A percentile compares a stretch with the other conserved stretches of the same genome.
Evolutionary conservation across 2,888 invertebrate genomes (phyloP).

Genomic region (Hirtodrosophila cameraria): DNA sequence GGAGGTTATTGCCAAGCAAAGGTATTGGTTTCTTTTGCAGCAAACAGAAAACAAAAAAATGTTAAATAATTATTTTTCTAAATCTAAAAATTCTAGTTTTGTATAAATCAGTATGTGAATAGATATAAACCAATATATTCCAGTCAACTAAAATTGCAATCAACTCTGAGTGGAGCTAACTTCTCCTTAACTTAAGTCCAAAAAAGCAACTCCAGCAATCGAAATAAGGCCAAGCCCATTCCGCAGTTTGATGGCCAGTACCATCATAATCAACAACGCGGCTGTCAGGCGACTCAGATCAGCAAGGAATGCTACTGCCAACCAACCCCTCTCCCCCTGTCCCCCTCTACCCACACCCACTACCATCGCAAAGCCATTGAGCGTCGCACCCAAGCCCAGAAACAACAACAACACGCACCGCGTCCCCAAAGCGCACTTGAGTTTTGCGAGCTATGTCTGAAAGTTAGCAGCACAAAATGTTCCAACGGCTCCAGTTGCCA

Average conservation of each 20-base stretch:
- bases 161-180: slow-evolving; percentile 24
- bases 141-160: slow-evolving; percentile 35
- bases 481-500: slow-evolving; percentile 50
- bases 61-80: background rate
- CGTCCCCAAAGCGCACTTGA: slow-evolving; percentile 77
- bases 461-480: slow-evolving; percentile 70
- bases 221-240: slow-evolving; percentile 42
- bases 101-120: slow-evolving; percentile 16
- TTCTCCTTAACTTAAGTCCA: slow-evolving; percentile 7
- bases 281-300: slow-evolving; percentile 19
- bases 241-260: slow-evolving; percentile 66
- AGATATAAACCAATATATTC: slow-evolving; percentile 44
- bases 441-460: slow-evolving; percentile 71
- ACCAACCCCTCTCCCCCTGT: slow-evolving; percentile 5
- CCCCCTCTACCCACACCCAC: background rate
- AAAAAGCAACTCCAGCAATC: slow-evolving; percentile 13
- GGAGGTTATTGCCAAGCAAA: no score
- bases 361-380: background rate
- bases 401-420: slow-evolving; percentile 40
- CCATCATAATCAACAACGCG: slow-evolving; percentile 74
- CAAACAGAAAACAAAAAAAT: background rate
- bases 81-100: background rate
- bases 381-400: slow-evolving; percentile 6
- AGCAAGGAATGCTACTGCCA: background rate
- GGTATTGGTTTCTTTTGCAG: no score